phyloP scores from a whole-genome alignment of 2,888 invertebrate genomes.

The Stramonita haemastoma region DNA sequence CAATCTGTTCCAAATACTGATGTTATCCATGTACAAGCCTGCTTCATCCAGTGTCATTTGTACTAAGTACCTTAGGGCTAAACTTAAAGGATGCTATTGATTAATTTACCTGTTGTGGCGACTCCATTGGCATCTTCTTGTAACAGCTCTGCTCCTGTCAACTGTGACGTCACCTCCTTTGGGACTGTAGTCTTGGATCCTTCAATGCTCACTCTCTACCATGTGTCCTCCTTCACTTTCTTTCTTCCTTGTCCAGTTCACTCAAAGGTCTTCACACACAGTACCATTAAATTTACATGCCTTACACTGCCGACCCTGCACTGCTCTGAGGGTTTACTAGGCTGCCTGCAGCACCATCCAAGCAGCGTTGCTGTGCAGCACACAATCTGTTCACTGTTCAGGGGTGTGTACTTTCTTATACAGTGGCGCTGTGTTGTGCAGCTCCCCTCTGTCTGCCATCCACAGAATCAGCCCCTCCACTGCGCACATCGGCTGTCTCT shows the following conservation, averaged over 20 bases:
- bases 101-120: not conserved
- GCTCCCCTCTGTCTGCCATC: not conserved
- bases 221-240: not conserved
- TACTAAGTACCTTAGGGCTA: too few relatives aligned
- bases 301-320: too few relatives aligned
- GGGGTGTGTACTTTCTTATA: too few relatives aligned
- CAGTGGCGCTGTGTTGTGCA: not conserved
- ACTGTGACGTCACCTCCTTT: not conserved
- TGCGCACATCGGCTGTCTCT: too few relatives aligned
- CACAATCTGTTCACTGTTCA: too few relatives aligned
- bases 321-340: too few relatives aligned
- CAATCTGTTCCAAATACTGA: too few relatives aligned
- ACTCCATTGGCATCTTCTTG: slow-evolving; percentile 43
- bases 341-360: too few relatives aligned
- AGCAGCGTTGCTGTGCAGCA: too few relatives aligned
- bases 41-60: too few relatives aligned
- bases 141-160: slow-evolving; percentile 28
- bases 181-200: not conserved
- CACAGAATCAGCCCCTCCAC: too few relatives aligned
- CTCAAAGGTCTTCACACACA: not conserved
- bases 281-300: not conserved
- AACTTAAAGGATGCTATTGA: not conserved
- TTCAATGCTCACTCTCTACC: not conserved
- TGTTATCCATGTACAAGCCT: too few relatives aligned
- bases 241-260: not conserved